Base-by-base conservation (phyloP, 92 coral and sea anemone species). In the Parazoanthus swiftii region DNA sequence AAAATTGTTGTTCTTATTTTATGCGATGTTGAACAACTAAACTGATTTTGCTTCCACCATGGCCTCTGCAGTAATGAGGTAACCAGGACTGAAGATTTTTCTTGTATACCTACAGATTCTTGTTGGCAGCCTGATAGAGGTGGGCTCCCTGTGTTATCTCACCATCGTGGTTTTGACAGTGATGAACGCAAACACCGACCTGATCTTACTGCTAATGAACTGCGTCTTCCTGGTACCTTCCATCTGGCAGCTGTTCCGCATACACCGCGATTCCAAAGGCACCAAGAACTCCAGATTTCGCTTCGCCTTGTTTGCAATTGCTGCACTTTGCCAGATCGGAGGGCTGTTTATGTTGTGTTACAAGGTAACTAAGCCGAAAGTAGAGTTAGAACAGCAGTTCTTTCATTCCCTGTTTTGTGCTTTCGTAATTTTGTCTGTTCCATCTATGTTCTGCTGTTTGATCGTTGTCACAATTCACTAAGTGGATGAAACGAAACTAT, bases 131-230 rank as follows among this genome's bases (percentile, higher is more conserved):
- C 6, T 90, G 5, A 33, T 95, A 21, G 99, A 97, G 88, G 97
- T 95, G 9, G 86, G 82, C 80, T 94, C 95, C 58, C 92, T 97
- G 72, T 93, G 95, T 44, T 94, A 79, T 83, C 94, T 97, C 68
- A 85, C 93, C 4, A 84, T 97, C 21, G 93, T 95, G 6, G 81
- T 93, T 23, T 39, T 97, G 3, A 80, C 92, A 10, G 66, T 85
- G 3, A 33, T 77, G 51, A 16, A 86, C 4, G 74, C 94, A 48
- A 73, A 89, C 18, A 92, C 94, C 6, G 90, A 85, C 39, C 71
- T 91, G n/a, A 89, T 94, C 76, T 72, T 97, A 56, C 90, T 94
- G 2, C 89, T 97, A 71, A 90, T 94, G 97, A 97, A 93, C 85
- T 90, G 94, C 65, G 94, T 97, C 37, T 92, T 94, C 63, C 66